Base-by-base conservation (phyloP, 2,888 invertebrate species). In the Pristionchus fissidentatus region DNA sequence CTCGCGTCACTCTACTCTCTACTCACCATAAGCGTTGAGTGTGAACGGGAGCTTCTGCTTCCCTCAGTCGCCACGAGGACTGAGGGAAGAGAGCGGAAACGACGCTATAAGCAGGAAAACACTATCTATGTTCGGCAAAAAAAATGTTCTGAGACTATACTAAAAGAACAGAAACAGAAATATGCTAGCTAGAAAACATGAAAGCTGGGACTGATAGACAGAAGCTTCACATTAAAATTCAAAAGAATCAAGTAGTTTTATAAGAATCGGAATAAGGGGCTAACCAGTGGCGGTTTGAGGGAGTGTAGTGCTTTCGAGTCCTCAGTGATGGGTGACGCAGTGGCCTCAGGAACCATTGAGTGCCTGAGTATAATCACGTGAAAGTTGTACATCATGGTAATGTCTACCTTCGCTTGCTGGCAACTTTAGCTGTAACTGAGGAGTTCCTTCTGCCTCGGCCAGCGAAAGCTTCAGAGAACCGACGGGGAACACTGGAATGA, bases 401-500 rank as follows among this genome's bases (percentile, higher is more conserved):
- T 10, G 3, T 1, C 66, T 26, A 57, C 57, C 79, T 32, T 52
- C 80, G 26, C 29, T 81, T 73, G 52, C 57, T 32, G 4, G 41
- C 41, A 3, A 52, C 29, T 57, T 73, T 83, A 10, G 52, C 13
- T 32, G 73, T 57, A 22, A 73, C 49, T 1, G 83, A 52, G 0
- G 70, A 73, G 15, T 49, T 52, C 26, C 55, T 15, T n/a, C 80
- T 1, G 0, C 84, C 86, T 83, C 55, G 86, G 85, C 77, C 87
- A 85, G 73, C 87, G 85, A 81, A 62, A 3, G 90, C 89, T 70
- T 90, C 90, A 46, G 90, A 90, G 84, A 90, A 90, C 32, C 90
- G 85, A 7, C 90, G 88, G 43, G 88, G 88, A 80, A 88, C 86
- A 78, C 90, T 90, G 87, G 1, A 81, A n/a, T 32, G 29, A 32